Evolutionary conservation across 92 coral and sea anemone species (phyloP).

Genomic region (Siderastrea siderea): DNA sequence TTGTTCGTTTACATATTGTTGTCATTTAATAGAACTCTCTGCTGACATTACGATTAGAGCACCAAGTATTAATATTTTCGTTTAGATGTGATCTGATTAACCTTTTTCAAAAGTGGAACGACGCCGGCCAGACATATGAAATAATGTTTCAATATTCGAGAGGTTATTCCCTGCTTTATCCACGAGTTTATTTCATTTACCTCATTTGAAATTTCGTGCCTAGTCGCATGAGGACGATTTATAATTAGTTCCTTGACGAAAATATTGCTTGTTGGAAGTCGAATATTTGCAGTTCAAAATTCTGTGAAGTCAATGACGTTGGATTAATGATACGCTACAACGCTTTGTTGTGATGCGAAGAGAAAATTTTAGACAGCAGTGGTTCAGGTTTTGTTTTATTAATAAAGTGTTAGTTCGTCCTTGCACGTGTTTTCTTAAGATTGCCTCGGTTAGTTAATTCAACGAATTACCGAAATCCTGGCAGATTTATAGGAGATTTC

Average conservation of each 20-base stretch:
- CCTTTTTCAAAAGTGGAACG: conserved; percentile 10
- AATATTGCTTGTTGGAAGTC: conserved; percentile 2
- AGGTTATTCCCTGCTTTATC: not conserved
- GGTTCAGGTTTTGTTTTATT: conserved; percentile 62
- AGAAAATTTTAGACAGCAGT: conserved; percentile 23
- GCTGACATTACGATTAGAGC: conserved; percentile 39
- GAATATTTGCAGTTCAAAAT: conserved; percentile 9
- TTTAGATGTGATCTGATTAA: not conserved
- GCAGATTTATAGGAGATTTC: not conserved
- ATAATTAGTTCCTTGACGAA: conserved; percentile 5
- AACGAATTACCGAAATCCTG: not conserved
- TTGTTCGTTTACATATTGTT: conserved; percentile 52
- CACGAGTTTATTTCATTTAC: not conserved
- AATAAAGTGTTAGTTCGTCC: conserved; percentile 54
- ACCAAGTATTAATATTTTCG: conserved; percentile 26
- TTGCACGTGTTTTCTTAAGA: conserved; percentile 54
- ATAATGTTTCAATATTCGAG: conserved; percentile 7
- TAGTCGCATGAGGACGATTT: not conserved
- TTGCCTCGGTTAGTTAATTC: conserved; percentile 4
- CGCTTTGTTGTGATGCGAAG: conserved; percentile 30
- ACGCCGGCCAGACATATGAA: not conserved
- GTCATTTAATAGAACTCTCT: conserved; percentile 50
- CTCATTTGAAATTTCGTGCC: not conserved
- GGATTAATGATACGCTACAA: not conserved
- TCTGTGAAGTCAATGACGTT: not conserved